These are phyloP conservation scores for Brachionus manjavacas DNA, from an alignment of 1,140 invertebrate genomes.

Conservation along the genomic window DNA sequence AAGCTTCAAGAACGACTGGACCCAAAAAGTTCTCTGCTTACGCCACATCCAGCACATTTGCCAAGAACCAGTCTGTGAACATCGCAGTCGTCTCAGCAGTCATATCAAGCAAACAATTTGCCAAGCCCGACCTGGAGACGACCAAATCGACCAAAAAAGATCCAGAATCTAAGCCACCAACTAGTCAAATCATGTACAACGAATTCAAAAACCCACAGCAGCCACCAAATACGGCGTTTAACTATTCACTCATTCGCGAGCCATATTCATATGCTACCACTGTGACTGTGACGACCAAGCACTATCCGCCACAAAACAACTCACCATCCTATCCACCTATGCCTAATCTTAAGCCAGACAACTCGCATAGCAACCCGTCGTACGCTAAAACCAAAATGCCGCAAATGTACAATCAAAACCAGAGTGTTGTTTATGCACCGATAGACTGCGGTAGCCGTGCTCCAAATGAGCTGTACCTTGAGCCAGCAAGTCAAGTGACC, in stretches of 20 bases:
- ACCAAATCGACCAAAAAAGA: not conserved
- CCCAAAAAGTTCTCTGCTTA: not conserved
- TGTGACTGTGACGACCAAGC: slow-evolving; percentile 1
- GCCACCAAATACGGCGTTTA: too few relatives aligned
- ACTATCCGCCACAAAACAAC: not conserved
- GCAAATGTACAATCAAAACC: not conserved
- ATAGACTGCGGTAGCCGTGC: too few relatives aligned
- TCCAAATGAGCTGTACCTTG: not conserved
- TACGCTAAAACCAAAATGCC: not conserved
- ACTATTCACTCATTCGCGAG: not conserved
- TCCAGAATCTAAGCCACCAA: not conserved
- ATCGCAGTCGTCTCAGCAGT: slow-evolving; percentile 3
- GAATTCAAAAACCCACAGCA: not conserved
- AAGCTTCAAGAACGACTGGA: not conserved
- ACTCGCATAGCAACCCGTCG: not conserved
- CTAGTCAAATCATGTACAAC: not conserved
- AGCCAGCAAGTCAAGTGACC: not conserved
- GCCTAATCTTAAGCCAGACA: not conserved
- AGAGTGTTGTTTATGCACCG: not conserved
- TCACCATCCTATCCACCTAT: not conserved
- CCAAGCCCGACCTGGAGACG: not conserved
- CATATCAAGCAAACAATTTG: not conserved
- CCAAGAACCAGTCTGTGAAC: not conserved
- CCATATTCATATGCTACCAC: not conserved
- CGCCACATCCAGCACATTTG: not conserved